Evolutionary conservation across 53 echinoderm and acorn worm species (phyloP).

Genomic region (Crossaster papposus): DNA sequence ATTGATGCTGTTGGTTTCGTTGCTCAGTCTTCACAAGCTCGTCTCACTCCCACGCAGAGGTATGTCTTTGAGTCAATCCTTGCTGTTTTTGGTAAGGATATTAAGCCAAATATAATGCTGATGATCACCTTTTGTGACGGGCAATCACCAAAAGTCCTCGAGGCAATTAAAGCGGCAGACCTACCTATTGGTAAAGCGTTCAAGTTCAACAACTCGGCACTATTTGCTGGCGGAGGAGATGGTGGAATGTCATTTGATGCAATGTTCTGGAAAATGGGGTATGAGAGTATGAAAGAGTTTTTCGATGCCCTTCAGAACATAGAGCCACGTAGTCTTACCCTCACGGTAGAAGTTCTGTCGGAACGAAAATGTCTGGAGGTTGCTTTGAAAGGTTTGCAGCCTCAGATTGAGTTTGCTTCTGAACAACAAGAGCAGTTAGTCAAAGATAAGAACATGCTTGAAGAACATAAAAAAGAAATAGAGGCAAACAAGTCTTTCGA

Average conservation of each 20-base stretch:
- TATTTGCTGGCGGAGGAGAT: conserved; percentile 4
- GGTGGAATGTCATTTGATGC: neutral
- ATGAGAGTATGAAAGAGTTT: conserved; percentile 45
- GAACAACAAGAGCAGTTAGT: conserved; percentile 44
- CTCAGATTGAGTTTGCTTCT: conserved; percentile 55
- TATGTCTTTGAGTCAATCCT: conserved; percentile 67
- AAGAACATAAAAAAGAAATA: conserved; percentile 59
- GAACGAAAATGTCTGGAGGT: conserved; percentile 62
- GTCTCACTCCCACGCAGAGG: conserved; percentile 63
- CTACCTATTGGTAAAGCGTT: conserved; percentile 50
- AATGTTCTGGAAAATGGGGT: conserved; percentile 66
- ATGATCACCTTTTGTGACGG: conserved; percentile 70
- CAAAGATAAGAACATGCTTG: conserved; percentile 48
- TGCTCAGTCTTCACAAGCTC: conserved; percentile 50
- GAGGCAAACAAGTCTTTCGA: conserved; percentile 41
- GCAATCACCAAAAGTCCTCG: conserved; percentile 57
- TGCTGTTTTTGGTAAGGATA: conserved; percentile 72
- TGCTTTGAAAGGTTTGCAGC: conserved; percentile 53
- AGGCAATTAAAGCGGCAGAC: conserved; percentile 49
- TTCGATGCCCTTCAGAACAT: conserved; percentile 34
- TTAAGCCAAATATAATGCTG: conserved; percentile 61
- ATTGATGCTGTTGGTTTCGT: conserved; percentile 77
- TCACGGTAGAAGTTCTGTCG: conserved; percentile 60
- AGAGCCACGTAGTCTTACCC: conserved; percentile 49
- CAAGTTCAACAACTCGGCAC: conserved; percentile 59